These are phyloP conservation scores for Paelopatides confundens DNA, from an alignment of 53 echinoderm and acorn worm species.

Conservation along the genomic window DNA sequence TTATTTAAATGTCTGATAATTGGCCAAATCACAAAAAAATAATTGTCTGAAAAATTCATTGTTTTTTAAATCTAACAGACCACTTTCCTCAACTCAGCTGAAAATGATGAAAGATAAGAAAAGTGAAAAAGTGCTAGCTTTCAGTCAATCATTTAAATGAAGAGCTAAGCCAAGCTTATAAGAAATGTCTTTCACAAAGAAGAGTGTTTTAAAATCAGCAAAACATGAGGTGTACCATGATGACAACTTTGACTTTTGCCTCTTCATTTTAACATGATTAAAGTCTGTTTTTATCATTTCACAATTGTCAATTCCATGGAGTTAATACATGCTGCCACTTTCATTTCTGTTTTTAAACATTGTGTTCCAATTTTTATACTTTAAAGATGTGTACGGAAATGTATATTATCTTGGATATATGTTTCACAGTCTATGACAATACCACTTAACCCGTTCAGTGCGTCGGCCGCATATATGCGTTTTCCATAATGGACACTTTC, in stretches of 20 bases:
- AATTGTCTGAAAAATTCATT: background rate
- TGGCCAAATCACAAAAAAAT: no score
- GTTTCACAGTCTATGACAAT: no score
- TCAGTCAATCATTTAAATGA: background rate
- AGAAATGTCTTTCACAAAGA: background rate
- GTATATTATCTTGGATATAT: no score
- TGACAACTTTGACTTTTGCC: background rate
- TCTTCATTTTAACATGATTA: background rate
- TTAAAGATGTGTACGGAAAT: background rate
- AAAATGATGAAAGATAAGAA: background rate
- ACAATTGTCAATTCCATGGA: conserved; percentile 12
- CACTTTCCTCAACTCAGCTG: background rate
- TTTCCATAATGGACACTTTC: no score
- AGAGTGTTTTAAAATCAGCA: background rate
- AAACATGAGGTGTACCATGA: background rate
- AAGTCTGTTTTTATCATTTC: background rate
- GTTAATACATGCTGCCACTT: background rate
- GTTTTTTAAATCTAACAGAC: no score
- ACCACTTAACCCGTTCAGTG: no score
- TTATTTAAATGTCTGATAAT: no score
- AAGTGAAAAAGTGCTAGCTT: background rate
- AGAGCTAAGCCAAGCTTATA: background rate
- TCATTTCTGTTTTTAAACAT: background rate
- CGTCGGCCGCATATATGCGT: no score
- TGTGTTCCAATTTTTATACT: background rate